A percentile compares a stretch with the other conserved stretches of the same genome.
Conservation (phyloP, 2,888 invertebrate species). For the Pheosia gnoma region DNA sequence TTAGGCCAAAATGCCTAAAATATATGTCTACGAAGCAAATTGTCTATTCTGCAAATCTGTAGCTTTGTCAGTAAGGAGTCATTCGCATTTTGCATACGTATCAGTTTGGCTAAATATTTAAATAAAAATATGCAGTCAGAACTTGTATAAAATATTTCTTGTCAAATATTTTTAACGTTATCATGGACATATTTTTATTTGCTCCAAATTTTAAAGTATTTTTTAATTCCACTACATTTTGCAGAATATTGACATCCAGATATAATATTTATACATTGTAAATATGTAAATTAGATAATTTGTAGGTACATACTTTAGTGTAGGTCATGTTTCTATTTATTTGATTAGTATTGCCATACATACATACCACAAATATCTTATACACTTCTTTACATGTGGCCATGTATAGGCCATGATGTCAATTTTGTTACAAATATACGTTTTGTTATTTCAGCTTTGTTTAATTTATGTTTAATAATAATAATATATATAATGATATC, state of each 20-base stretch:
- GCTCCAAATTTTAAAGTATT: too few relatives aligned
- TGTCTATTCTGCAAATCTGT: too few relatives aligned
- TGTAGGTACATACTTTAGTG: conserved; percentile 5
- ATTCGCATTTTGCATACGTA: too few relatives aligned
- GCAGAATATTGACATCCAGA: neutral
- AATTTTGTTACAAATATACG: conserved; percentile 40
- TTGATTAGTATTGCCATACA: conserved; percentile 39
- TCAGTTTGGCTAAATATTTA: too few relatives aligned
- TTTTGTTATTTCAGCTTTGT: conserved; percentile 19
- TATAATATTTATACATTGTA: conserved; percentile 25
- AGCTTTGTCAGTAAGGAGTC: too few relatives aligned
- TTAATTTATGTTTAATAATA: conserved; percentile 15
- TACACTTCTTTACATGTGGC: conserved; percentile 24
- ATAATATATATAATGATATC: neutral
- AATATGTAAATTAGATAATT: conserved; percentile 27
- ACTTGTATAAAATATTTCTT: too few relatives aligned
- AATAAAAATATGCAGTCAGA: too few relatives aligned
- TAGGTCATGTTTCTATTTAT: conserved; percentile 22
- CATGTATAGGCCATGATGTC: conserved; percentile 85
- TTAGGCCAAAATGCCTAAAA: too few relatives aligned
- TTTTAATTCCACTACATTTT: too few relatives aligned
- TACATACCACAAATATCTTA: conserved; percentile 14
- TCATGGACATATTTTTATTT: too few relatives aligned
- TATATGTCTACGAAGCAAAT: too few relatives aligned
- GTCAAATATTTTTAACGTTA: too few relatives aligned